Evolutionary conservation across 2,888 invertebrate species (phyloP), one percentile per base, ranked within the genome.

Genomic region (Drosophila anceps): DNA sequence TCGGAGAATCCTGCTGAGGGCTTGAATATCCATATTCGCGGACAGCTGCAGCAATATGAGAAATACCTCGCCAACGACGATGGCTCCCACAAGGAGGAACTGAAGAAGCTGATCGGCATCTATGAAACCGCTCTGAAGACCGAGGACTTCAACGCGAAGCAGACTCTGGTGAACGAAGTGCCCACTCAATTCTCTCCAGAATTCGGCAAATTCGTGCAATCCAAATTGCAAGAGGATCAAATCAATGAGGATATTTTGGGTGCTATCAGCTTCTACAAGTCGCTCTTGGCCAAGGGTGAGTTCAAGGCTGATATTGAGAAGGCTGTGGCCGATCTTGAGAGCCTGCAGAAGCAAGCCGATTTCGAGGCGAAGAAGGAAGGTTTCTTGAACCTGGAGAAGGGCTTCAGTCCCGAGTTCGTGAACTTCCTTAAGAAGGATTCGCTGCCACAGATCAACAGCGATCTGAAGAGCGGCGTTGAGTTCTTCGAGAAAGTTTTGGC

Each of bases 221-320:
- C 51, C n/a, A 83, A 85, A 46, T 29, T 90, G 59, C 80, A 85
- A 44, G 73, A 83, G 53, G 63, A 73, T 41, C 78, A 84, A 18
- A 61, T 91, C 5, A 79, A 81, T 51, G 82, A 69, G 24, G 83
- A 86, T 51, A 83, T 91, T n/a, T 54, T 62, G 13, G 68, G 55
- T n/a, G 77, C 86, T 6, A 75, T 84, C 33, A 65, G 65, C n/a
- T 91, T 88, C 77, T 91, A 91, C 24, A 82, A 77, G 37, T 62
- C 73, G 2, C 71, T 90, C 10, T 39, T 73, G 37, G 61, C 39
- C 18, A 70, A 24, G n/a, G 65, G 58, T 5, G 64, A 73, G 20
- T 65, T 70, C 57, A 82, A 82, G 61, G 67, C 62, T 44, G 90
- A 91, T 6, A 63, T 88, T 33, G 86, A 84, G 15, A 69, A 81